Evolutionary conservation across 2,888 invertebrate species (phyloP), one percentile per base, ranked within the genome.

Genomic region (Dromius quadrimaculatus): DNA sequence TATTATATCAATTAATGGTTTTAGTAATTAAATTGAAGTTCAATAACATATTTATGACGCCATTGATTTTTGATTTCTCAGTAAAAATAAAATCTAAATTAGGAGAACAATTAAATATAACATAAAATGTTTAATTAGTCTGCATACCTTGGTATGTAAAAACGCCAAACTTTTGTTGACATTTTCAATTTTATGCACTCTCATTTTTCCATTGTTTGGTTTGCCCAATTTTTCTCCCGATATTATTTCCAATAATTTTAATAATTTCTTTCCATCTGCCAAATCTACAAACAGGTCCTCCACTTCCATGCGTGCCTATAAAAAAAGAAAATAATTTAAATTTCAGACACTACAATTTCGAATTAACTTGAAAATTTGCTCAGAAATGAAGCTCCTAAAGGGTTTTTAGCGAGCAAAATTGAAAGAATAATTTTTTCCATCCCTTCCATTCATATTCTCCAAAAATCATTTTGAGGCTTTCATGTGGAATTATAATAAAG

Each of bases 151-250:
- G 69, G 97, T 97, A 82, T 96, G 95, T 76, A 98, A 86, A 84
- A 98, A 98, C 79, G 94, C 94, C 80, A 98, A 87, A 80, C 95
- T 95, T 85, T 97, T 97, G 86, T 98, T 98, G 79, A 98, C 95
- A 83, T 99, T 99, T 85, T 99, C 98, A 71, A 99, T 94, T 87
- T 98, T 98, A 86, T 99, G 98, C 59, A 99, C 98, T 76, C 98
- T 87, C 93, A 98, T 95, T 74, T 92, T 90, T 45, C 97, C 97
- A 81, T 90, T 92, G 87, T 98, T 99, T 78, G 98, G 98, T 78
- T 96, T 91, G 74, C 96, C 98, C 77, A 99, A 87, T 78, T 97
- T 94, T 85, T 99, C 98, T 36, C 98, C 98, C 74, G 97, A 97
- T 84, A 99, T 98, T 81, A 98, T 97, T 87, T 99, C 98, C 82